Conservation (phyloP, 2,113 vertebrate genomes). For the Copsychus sechellarum region DNA sequence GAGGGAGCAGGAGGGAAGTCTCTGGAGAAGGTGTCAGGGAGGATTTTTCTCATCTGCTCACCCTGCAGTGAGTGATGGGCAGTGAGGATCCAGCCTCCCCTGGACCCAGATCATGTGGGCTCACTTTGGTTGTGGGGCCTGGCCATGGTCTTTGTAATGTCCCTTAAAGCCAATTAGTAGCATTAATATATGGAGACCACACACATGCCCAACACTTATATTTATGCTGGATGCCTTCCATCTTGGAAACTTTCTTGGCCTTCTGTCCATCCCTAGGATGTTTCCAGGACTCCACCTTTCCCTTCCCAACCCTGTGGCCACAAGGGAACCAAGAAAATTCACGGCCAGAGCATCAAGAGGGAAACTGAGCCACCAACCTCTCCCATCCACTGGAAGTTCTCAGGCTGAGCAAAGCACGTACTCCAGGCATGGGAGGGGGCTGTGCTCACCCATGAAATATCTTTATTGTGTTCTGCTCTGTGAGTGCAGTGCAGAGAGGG, state of each 20-base stretch:
- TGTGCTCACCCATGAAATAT: background rate
- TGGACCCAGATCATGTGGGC: background rate
- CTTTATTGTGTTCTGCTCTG: background rate
- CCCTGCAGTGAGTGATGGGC: background rate
- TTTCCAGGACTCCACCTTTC: conserved; percentile 22
- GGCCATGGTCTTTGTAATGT: background rate
- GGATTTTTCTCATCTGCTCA: background rate
- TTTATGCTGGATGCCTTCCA: conserved; percentile 20
- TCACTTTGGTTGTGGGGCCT: background rate
- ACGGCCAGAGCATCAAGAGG: background rate
- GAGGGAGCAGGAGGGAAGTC: conserved; percentile 30
- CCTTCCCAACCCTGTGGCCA: background rate
- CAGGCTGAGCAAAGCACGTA: background rate
- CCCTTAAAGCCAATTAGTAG: conserved; percentile 6
- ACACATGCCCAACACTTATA: background rate
- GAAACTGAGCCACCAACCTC: background rate
- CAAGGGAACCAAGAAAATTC: background rate
- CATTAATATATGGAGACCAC: conserved; percentile 36
- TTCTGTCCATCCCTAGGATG: background rate
- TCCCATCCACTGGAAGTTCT: background rate
- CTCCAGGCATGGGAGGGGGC: background rate
- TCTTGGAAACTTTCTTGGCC: background rate
- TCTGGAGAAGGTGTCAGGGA: conserved; percentile 16
- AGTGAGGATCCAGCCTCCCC: background rate
- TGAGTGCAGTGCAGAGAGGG: background rate